Conservation (phyloP, 1,140 invertebrate species). For the Micrasema longulum region DNA sequence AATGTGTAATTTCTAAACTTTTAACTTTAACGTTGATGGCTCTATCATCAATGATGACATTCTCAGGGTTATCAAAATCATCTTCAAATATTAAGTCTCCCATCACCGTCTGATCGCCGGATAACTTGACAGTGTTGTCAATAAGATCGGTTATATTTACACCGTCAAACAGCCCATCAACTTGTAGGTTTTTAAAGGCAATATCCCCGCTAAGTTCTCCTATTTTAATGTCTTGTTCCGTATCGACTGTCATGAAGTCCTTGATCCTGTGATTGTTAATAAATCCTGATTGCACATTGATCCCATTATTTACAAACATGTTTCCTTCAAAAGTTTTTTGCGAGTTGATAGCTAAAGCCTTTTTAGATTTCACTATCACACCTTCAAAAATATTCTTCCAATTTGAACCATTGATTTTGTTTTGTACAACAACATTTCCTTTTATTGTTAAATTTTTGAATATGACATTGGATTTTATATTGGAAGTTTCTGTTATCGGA, state of each 20-base stretch:
- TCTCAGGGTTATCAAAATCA: conserved; percentile 42
- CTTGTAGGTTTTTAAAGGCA: conserved; percentile 58
- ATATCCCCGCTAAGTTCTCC: conserved; percentile 60
- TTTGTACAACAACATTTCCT: conserved; percentile 60
- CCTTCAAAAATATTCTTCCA: conserved; percentile 58
- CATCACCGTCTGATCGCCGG: conserved; percentile 55
- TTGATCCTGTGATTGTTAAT: conserved; percentile 61
- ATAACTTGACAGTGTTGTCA: conserved; percentile 56
- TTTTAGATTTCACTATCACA: conserved; percentile 58
- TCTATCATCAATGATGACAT: conserved; percentile 37
- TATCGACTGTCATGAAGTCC: conserved; percentile 62
- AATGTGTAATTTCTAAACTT: conserved; percentile 42
- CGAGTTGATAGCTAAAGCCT: conserved; percentile 57
- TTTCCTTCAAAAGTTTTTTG: conserved; percentile 60
- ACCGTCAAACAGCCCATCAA: conserved; percentile 57
- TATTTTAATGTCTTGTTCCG: conserved; percentile 59
- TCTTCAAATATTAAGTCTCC: conserved; percentile 47
- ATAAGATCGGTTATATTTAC: conserved; percentile 59
- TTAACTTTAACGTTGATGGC: conserved; percentile 28
- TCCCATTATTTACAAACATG: conserved; percentile 56
- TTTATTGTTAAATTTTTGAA: conserved; percentile 63
- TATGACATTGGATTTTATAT: conserved; percentile 61
- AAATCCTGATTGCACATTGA: conserved; percentile 57
- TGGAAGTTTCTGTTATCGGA: conserved; percentile 58
- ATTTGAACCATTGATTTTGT: conserved; percentile 57